Evolutionary conservation across 2,888 invertebrate genomes (phyloP).

Genomic region (Drosophila atroscutellata): DNA sequence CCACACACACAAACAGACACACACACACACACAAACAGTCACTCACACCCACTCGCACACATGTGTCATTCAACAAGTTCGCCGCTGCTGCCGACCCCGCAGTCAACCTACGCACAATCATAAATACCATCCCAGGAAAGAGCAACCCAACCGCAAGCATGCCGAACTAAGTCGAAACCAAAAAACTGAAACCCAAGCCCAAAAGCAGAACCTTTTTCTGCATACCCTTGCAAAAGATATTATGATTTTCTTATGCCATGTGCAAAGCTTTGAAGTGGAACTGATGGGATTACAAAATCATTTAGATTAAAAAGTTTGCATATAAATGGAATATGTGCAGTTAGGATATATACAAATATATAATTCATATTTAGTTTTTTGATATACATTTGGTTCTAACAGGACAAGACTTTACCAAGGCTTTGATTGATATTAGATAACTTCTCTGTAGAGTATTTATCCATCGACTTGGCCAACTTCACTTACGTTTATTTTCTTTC

Average conservation of each 20-base stretch:
- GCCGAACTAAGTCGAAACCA: slow-evolving; percentile 28
- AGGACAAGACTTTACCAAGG: not conserved
- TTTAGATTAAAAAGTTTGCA: not conserved
- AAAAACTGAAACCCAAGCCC: slow-evolving; percentile 30
- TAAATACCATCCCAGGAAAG: slow-evolving; percentile 56
- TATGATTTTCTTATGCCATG: not conserved
- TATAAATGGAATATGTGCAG: not conserved
- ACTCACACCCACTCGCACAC: slow-evolving; percentile 18
- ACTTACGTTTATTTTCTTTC: slow-evolving; percentile 1
- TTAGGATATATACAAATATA: not conserved
- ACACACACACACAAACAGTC: slow-evolving; percentile 3
- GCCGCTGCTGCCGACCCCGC: slow-evolving; percentile 1
- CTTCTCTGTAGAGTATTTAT: not conserved
- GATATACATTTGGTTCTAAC: not conserved
- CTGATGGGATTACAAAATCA: not conserved
- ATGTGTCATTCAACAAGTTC: slow-evolving; percentile 68
- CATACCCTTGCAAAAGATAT: slow-evolving; percentile 2
- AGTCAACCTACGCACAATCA: slow-evolving; percentile 63
- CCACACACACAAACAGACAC: slow-evolving; percentile 21
- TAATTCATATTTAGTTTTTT: not conserved
- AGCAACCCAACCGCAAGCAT: slow-evolving; percentile 34
- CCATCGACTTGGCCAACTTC: not conserved
- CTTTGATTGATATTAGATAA: not conserved
- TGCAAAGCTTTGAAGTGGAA: not conserved
- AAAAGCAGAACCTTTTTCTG: slow-evolving; percentile 47